phyloP scores from a whole-genome alignment of 2,888 invertebrate species.

The Plagiodera versicolora region DNA sequence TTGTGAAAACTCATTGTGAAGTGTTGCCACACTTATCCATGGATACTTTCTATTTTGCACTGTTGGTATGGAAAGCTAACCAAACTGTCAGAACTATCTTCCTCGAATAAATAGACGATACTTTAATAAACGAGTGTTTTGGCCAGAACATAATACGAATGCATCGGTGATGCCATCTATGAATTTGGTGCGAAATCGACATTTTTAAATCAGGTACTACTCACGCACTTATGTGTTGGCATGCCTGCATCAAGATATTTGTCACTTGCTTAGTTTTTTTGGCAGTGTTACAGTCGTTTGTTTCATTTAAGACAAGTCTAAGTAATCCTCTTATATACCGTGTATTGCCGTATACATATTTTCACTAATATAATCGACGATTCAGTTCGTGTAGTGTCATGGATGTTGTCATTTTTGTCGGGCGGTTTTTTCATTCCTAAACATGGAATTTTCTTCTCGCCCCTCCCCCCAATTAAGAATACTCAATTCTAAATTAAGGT shows the following conservation, averaged over 20 bases:
- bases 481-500: too few relatives aligned
- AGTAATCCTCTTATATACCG: conserved; percentile 38
- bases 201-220: conserved; percentile 50
- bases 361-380: conserved; percentile 38
- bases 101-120: too few relatives aligned
- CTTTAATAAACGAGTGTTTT: too few relatives aligned
- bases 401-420: conserved; percentile 49
- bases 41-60: too few relatives aligned
- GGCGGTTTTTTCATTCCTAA: conserved; percentile 1
- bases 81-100: too few relatives aligned
- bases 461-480: too few relatives aligned
- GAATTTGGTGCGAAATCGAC: conserved; percentile 41
- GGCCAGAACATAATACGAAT: too few relatives aligned
- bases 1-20: too few relatives aligned
- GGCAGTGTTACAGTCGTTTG: conserved; percentile 41
- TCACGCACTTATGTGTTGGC: conserved; percentile 56
- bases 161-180: conserved; percentile 38
- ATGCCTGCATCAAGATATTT: conserved; percentile 54
- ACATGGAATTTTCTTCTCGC: conserved; percentile 1
- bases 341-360: conserved; percentile 36
- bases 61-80: too few relatives aligned
- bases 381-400: conserved; percentile 38
- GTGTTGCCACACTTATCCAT: too few relatives aligned
- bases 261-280: conserved; percentile 55
- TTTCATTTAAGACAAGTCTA: conserved; percentile 36